Percentiles rank a stretch among this genome's conserved stretches.
Evolutionary conservation across 2,888 invertebrate genomes (phyloP).

Genomic region (Marasmarcha lunaedactyla): DNA sequence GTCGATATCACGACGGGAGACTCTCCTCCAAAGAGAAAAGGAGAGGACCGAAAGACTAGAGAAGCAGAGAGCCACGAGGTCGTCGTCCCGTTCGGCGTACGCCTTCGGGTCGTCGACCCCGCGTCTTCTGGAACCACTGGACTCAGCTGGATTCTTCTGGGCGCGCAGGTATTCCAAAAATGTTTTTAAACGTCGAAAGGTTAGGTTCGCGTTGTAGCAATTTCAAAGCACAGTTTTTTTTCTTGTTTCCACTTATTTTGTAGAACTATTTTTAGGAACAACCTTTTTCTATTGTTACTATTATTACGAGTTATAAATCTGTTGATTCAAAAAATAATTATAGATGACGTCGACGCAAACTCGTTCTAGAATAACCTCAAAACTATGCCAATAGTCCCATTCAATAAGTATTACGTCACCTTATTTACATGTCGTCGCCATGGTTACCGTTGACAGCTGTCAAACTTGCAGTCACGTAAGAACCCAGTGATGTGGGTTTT

Average conservation of each 20-base stretch:
- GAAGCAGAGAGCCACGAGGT: slow-evolving; percentile 81
- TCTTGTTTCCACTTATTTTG: slow-evolving; percentile 15
- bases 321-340: no score
- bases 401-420: no score
- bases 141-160: slow-evolving; percentile 85
- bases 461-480: not conserved
- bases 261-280: no score
- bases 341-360: no score
- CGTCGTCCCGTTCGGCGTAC: slow-evolving; percentile 75
- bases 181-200: not conserved
- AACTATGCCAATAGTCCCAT: no score
- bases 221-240: no score
- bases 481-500: not conserved
- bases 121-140: slow-evolving; percentile 85
- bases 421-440: not conserved
- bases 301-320: no score
- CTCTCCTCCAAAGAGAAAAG: slow-evolving; percentile 86
- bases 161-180: slow-evolving; percentile 75
- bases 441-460: not conserved
- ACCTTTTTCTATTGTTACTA: no score
- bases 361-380: no score
- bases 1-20: slow-evolving; percentile 87
- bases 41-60: slow-evolving; percentile 87
- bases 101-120: slow-evolving; percentile 95
- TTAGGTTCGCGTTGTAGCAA: no score